Conservation (phyloP, 2,113 vertebrate genomes). For the Ctenodactylus gundi region DNA sequence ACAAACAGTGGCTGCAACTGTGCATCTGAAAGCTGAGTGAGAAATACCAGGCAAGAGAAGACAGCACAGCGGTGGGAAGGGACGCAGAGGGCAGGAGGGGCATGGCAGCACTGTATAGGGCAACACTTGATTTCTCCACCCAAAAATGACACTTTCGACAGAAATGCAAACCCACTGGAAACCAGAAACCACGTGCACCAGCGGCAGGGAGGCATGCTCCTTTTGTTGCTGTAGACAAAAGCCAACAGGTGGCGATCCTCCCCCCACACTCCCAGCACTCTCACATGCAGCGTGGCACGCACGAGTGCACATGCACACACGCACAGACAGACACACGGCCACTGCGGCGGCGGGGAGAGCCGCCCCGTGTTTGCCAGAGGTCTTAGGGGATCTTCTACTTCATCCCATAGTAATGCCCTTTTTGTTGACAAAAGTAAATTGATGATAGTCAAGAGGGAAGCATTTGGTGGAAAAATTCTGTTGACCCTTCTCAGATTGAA, state of each 20-base stretch:
- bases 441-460: slow-evolving; percentile 90
- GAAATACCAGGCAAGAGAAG: background rate
- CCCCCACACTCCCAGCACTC: background rate
- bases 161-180: background rate
- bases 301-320: background rate
- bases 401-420: slow-evolving; percentile 89
- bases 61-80: background rate
- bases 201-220: background rate
- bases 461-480: slow-evolving; percentile 90
- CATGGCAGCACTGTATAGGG: background rate
- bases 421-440: slow-evolving; percentile 97
- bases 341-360: slow-evolving; percentile 48
- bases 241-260: background rate
- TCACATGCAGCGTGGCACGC: background rate
- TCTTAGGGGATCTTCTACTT: slow-evolving; percentile 87
- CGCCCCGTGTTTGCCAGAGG: slow-evolving; percentile 85
- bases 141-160: background rate
- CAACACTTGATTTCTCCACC: background rate
- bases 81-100: fast-evolving
- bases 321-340: background rate
- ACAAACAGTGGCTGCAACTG: background rate
- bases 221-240: background rate
- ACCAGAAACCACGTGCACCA: background rate
- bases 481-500: slow-evolving; percentile 98
- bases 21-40: background rate